Base-by-base conservation (phyloP, 1,140 invertebrate genomes). In the Nasonia longicornis region DNA sequence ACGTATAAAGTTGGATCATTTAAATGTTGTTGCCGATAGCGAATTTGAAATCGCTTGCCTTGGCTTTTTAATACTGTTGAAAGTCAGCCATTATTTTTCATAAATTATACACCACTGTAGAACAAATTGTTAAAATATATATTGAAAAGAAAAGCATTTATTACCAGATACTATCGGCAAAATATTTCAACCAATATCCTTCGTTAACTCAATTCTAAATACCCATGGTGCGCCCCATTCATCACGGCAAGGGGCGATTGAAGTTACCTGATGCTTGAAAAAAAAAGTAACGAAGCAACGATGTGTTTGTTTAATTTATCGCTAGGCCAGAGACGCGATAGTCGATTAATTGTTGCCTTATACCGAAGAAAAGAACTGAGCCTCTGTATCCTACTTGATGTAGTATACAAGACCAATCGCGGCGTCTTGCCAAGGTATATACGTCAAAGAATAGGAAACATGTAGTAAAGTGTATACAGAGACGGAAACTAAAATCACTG, bases 311-410 rank as follows among this genome's bases (percentile, higher is more conserved):
- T 66, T 73, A 73, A 73, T 79, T 64, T 79, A 79, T 48, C 29
- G 38, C 42, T 75, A 67, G 12, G 42, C 79, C 72, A 80, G 22
- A 69, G 2, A 69, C 38, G 45, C 64, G 66, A 70, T 76, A 76
- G 31, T 76, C 66, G 74, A 81, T 76, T 81, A 80, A 80, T 80
- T 81, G 48, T 76, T 76, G 79, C 79, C 72, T 81, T 81, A 58
- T 20, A 80, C 45, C 71, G 71, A 76, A 48, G 31, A 74, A 67
- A 74, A 80, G 64, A 45, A 76, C 79, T 81, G 73, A 76, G 48
- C 66, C 38, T 42, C 38, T 70, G 16, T 76, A 71, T 67, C 63
- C 64, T 73, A 72, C 70, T 73, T 14, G 11, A 20, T 10, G 26
- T 80, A 52, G 11, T 20, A 69, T 74, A 75, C 38, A 67, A 48